phyloP scores from a whole-genome alignment of 2,888 invertebrate species.

The Ganaspis brasiliensis region DNA sequence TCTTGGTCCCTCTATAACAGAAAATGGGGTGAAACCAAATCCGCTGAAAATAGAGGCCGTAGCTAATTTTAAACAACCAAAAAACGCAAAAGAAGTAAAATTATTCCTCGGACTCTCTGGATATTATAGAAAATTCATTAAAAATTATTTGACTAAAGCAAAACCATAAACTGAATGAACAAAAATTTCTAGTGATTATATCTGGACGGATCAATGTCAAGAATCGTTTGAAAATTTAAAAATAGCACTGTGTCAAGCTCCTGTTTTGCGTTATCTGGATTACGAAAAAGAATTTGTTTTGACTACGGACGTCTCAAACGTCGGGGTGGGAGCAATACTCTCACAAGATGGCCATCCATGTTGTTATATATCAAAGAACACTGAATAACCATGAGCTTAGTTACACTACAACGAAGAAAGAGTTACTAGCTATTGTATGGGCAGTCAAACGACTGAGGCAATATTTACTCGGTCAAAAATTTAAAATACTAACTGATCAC shows the following conservation, averaged over 20 bases:
- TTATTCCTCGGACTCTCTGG: neutral
- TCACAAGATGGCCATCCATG: neutral
- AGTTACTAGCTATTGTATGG: neutral
- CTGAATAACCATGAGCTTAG: neutral
- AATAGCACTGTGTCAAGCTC: neutral
- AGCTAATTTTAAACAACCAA: slow-evolving; percentile 11
- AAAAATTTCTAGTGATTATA: neutral
- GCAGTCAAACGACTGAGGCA: neutral
- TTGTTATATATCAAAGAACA: neutral
- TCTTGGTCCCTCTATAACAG: neutral
- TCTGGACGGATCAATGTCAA: neutral
- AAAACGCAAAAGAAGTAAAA: slow-evolving; percentile 3
- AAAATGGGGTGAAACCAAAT: slow-evolving; percentile 24
- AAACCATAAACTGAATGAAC: slow-evolving; percentile 7
- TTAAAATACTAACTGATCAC: neutral
- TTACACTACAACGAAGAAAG: neutral
- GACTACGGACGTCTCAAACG: neutral
- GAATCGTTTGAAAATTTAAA: neutral
- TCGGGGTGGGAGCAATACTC: neutral
- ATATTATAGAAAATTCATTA: slow-evolving; percentile 3
- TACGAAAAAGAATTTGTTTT: neutral
- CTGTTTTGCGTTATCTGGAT: neutral
- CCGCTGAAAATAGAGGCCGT: neutral
- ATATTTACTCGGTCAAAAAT: neutral
- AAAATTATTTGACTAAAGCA: slow-evolving; percentile 15